Conservation (phyloP, 2,797 vertebrate species). For the Artibeus jamaicensis region DNA sequence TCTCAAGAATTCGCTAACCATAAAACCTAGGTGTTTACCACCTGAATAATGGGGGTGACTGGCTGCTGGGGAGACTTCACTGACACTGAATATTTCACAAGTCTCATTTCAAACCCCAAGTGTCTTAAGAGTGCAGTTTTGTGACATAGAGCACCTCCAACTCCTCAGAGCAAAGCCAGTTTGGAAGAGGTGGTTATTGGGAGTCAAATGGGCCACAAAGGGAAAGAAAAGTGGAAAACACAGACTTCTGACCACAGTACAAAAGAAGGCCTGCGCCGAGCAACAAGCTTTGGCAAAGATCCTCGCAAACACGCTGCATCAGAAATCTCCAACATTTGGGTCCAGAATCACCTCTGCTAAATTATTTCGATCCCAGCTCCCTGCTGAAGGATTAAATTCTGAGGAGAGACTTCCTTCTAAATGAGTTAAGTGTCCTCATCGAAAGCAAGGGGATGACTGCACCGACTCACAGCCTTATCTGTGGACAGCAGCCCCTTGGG, state of each 20-base stretch:
- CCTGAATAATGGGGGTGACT: background rate
- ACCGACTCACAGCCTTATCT: background rate
- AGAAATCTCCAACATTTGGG: background rate
- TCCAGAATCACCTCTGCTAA: background rate
- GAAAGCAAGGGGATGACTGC: background rate
- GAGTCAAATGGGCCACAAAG: background rate
- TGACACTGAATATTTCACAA: slow-evolving; percentile 37
- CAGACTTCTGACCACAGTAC: background rate
- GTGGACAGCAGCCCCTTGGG: background rate
- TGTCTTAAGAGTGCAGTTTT: slow-evolving; percentile 11
- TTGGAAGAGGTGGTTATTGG: background rate
- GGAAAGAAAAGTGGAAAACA: background rate
- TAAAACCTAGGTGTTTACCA: slow-evolving; percentile 35
- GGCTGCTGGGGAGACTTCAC: slow-evolving; percentile 18
- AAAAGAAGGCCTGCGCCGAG: background rate
- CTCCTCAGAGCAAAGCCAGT: background rate
- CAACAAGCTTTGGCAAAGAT: background rate
- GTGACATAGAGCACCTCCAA: slow-evolving; percentile 51
- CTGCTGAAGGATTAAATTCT: background rate
- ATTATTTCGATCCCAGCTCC: background rate
- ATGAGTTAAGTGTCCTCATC: background rate
- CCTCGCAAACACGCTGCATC: background rate
- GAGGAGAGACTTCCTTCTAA: slow-evolving; percentile 31
- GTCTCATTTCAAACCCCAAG: slow-evolving; percentile 38
- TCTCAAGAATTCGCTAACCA: background rate